Evolutionary conservation across 1,140 invertebrate species (phyloP), one percentile per base, ranked within the genome.

Genomic region (Eubasilissa regina): DNA sequence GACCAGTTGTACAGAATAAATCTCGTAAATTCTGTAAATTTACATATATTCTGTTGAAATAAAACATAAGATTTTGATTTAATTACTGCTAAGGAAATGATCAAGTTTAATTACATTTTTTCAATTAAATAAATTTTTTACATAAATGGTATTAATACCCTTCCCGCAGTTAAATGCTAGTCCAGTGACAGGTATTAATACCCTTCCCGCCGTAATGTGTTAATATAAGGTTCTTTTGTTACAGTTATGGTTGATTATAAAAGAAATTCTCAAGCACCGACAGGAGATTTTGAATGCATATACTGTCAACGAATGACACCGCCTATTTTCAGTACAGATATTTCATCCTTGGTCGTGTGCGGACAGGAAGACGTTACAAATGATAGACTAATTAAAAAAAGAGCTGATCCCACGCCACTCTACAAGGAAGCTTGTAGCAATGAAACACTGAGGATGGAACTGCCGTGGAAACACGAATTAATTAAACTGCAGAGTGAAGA

Each of bases 221-320:
- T n/a, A n/a, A n/a, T n/a, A n/a, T n/a, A n/a, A n/a, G n/a, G 19
- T 44, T 78, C 72, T 62, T 74, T 19, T 75, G 35, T 89, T 88
- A 12, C 84, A 91, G 90, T 93, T 79, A 89, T 92, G 25, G 88
- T 93, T 45, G 92, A 93, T 83, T 83, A 89, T 83, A 85, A 87
- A 17, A 85, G 85, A 17, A 88, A 92, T 84, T 84, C 86, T 8
- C 84, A 84, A 15, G 86, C 90, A 1, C 80, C 85, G 8, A 92
- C 92, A 0, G 92, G 92, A 43, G 86, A 87, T 17, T 93, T 93
- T 83, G 91, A 92, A 84, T 87, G 88, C 77, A 86, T 88, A 58
- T 89, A 87, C 80, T 84, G 84, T 11, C 87, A 89, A 77, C 84
- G 85, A 12, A 85, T 87, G 74, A 86, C 85, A 12, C 82, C 83